Base-by-base conservation (phyloP, 2,113 vertebrate genomes). In the Nestor notabilis region DNA sequence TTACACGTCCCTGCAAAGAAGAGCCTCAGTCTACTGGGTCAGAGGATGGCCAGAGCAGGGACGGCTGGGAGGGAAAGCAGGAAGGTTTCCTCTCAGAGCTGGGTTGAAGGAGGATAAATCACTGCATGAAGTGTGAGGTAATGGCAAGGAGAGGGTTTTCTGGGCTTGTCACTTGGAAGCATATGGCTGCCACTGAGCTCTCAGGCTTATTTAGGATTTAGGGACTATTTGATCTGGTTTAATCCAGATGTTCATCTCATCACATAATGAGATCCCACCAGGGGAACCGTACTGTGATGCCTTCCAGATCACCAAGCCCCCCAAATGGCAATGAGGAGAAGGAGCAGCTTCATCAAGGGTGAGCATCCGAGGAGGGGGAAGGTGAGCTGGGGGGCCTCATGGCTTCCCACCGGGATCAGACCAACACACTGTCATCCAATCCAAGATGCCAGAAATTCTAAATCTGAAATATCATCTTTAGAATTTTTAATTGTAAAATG, bases 191-290 rank as follows among this genome's bases (percentile, higher is more conserved):
- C 0, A 1, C 92, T 84, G 94, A 97, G 90, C 95, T 93, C 83
- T 81, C 55, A 35, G 90, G 95, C 90, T 96, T 96, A 96, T 96
- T 97, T 96, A 95, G 97, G 96, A 93, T 95, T 96, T 96, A 94
- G 90, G 47, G 72, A 19, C 95, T 92, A 71, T 94, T 95, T 95
- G 96, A 96, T 93, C 96, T 90, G 78, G 94, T 96, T 96, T 90
- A 96, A 94, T 96, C 95, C 93, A 96, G 92, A 95, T 96, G 92
- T 96, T 97, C 93, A 83, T 80, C 88, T 95, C 93, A 78, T 96
- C 92, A 81, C 72, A 71, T 96, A 96, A 94, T 64, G 88, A 96
- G 97, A 97, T 97, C 92, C 93, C 93, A 94, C 92, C 90, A 94
- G 76, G 56, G 72, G 83, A 88, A 47, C 65, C 3, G 0, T 39